Evolutionary conservation across 1,140 invertebrate species (phyloP), one percentile per base, ranked within the genome.

Genomic region (Hyles euphorbiae): DNA sequence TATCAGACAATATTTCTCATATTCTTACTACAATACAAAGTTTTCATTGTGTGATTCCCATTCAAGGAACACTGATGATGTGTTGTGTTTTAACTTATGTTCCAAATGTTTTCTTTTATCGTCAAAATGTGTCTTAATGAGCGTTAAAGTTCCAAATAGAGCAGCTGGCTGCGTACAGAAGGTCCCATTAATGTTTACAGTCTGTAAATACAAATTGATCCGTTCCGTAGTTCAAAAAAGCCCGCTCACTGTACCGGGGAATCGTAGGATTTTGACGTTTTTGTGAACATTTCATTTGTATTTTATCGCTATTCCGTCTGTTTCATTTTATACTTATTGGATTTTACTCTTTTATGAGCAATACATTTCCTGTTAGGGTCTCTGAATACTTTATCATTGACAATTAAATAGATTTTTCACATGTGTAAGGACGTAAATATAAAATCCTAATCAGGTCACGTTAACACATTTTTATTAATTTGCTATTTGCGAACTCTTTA

Each of bases 271-370:
- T 63, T 68, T 68, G 63, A 56, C 56, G 60, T 65, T 65, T 67
- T 63, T 65, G 58, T 65, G 58, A 63, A 60, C 60, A 51, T 68
- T 68, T 60, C 65, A 71, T 67, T 71, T 60, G 56, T 61, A 22
- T 71, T 71, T 71, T 71, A 68, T 65, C 44, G 53, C 61, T 58
- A 58, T 68, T 48, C 56, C 54, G 34, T 51, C 58, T 53, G 55
- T 53, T 62, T 53, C 62, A 58, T 65, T 70, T 70, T 70, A 67
- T 67, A 58, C 60, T 70, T 67, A 64, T 67, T 70, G 68, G 65
- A 62, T 62, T 60, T 58, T 60, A 56, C 53, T 54, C 62, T 69
- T 64, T 67, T 61, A 60, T 65, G 59, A 56, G 50, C 58, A 61
- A 65, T 65, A 69, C 49, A 54, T 58, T 10, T 53, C 52, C 11